These are phyloP conservation scores for Leucoma salicis DNA, from an alignment of 2,888 invertebrate genomes.

Conservation along the genomic window DNA sequence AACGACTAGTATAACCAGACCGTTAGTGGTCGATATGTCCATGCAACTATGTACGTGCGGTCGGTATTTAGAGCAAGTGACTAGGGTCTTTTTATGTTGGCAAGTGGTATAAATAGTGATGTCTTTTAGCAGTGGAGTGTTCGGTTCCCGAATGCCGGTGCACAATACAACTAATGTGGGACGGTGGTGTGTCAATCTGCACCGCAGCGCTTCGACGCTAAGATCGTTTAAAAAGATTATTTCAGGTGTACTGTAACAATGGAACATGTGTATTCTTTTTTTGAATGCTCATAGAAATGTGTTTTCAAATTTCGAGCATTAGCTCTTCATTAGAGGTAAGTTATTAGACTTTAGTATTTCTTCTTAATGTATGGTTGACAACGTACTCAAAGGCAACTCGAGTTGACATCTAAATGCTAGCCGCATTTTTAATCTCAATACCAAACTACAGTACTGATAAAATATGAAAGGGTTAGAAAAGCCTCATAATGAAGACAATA, in stretches of 20 bases:
- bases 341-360: too few relatives aligned
- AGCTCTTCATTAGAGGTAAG: too few relatives aligned
- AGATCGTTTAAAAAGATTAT: constrained; percentile 36
- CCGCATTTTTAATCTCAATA: too few relatives aligned
- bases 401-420: too few relatives aligned
- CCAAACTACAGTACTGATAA: too few relatives aligned
- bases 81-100: constrained; percentile 45
- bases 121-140: constrained; percentile 64
- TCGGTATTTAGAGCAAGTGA: constrained; percentile 47
- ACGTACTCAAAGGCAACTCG: too few relatives aligned
- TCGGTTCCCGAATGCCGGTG: constrained; percentile 72
- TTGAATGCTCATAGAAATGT: not conserved
- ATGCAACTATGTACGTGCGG: constrained; percentile 23
- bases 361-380: too few relatives aligned
- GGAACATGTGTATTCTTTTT: constrained; percentile 25
- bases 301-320: constrained; percentile 1
- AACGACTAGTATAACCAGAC: constrained; percentile 35
- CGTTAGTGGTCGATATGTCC: constrained; percentile 19
- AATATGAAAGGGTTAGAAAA: too few relatives aligned
- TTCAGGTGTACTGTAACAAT: constrained; percentile 28
- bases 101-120: constrained; percentile 64
- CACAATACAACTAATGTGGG: constrained; percentile 63
- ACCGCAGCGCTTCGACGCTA: constrained; percentile 32
- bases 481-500: too few relatives aligned
- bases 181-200: constrained; percentile 64